Evolutionary conservation across 1,140 invertebrate species (phyloP).

Genomic region (Eueides isabella): DNA sequence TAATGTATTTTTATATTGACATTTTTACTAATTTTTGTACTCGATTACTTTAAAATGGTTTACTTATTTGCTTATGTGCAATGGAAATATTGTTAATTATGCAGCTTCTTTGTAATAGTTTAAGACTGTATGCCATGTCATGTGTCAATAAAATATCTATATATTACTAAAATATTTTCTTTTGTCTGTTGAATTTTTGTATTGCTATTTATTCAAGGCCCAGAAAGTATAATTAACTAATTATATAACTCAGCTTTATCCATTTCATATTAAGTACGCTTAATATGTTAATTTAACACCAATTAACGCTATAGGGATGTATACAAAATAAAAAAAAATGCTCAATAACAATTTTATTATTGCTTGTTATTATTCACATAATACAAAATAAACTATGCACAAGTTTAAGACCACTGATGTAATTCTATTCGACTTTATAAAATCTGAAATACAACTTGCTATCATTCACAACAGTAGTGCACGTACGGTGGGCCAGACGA

Average conservation of each 20-base stretch:
- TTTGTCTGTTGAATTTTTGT: too few relatives aligned
- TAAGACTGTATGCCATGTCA: conserved; percentile 34
- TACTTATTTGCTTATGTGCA: conserved; percentile 34
- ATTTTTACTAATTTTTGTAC: conserved; percentile 31
- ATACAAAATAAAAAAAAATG: conserved; percentile 53
- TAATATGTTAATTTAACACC: too few relatives aligned
- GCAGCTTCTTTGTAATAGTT: conserved; percentile 29
- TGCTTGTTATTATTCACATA: conserved; percentile 83
- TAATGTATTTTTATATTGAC: conserved; percentile 38
- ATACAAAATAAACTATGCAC: conserved; percentile 84
- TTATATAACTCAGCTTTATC: too few relatives aligned
- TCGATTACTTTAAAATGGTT: conserved; percentile 27
- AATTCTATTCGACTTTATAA: conserved; percentile 74
- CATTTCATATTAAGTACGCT: too few relatives aligned
- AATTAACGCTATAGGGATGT: neutral
- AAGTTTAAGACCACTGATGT: conserved; percentile 79
- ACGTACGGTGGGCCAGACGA: conserved; percentile 46
- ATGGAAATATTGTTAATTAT: conserved; percentile 25
- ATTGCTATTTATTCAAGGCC: too few relatives aligned
- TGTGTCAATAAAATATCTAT: conserved; percentile 37
- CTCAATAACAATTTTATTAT: conserved; percentile 80
- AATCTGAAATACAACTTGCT: conserved; percentile 69
- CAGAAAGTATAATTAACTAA: too few relatives aligned
- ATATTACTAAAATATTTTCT: conserved; percentile 11
- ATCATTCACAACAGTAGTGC: conserved; percentile 52